Percentiles rank a stretch among this genome's conserved stretches.
These are phyloP conservation scores for Clarias macrocephalus DNA, from an alignment of 2,113 vertebrate genomes.

Conservation along the genomic window DNA sequence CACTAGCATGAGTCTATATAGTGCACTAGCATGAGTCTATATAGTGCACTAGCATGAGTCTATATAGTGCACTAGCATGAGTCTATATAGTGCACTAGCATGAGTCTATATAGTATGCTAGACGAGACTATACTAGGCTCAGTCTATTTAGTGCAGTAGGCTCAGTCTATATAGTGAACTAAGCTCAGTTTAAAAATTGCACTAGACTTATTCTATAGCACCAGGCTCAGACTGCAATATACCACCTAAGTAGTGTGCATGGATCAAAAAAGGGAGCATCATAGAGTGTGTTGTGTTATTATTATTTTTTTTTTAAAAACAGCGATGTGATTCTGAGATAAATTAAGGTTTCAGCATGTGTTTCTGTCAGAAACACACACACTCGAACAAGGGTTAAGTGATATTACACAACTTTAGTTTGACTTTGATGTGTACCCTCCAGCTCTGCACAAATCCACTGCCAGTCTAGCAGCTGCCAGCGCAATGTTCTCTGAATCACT, in stretches of 20 bases:
- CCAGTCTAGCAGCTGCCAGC: background rate
- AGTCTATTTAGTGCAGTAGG: too few relatives aligned
- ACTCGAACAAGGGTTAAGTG: background rate
- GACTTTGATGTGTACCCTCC: background rate
- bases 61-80: background rate
- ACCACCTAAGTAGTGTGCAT: background rate
- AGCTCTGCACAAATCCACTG: background rate
- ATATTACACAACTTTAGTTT: background rate
- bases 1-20: too few relatives aligned
- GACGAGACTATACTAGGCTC: background rate
- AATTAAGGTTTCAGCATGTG: background rate
- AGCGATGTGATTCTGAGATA: background rate
- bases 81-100: background rate
- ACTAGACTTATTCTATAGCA: background rate
- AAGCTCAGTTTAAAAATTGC: background rate
- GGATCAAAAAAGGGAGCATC: background rate
- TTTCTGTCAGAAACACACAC: background rate
- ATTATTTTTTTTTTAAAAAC: too few relatives aligned
- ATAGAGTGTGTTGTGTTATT: background rate
- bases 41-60: background rate
- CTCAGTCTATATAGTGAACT: background rate
- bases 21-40: too few relatives aligned
- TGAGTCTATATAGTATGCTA: too few relatives aligned
- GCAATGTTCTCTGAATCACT: background rate
- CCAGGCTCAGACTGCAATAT: background rate